Base-by-base conservation (phyloP, 2,113 vertebrate genomes). In the Archocentrus centrarchus region DNA sequence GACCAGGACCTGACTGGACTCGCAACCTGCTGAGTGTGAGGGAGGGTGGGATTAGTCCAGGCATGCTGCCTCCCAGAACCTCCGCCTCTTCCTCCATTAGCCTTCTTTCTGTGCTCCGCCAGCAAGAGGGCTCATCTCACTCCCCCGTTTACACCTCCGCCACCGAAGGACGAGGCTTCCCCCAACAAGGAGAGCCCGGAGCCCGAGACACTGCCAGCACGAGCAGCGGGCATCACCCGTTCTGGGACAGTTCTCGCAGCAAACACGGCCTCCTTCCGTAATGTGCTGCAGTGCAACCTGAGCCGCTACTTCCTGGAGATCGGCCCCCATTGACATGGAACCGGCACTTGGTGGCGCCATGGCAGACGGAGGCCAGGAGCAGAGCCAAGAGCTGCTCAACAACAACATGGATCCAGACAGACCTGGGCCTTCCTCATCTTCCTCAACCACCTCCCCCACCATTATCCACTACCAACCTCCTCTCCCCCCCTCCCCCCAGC, bases 301-400 rank as follows among this genome's bases (percentile, higher is more conserved):
- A 98, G 97, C 94, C 97, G 98, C 85, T 99, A 99, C 95, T 99
- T 99, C 95, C 95, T 99, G 95, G 98, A 99, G 94, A 98, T 98
- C 66, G 98, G 99, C 91, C 96, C 96, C 97, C 85, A 97, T 98
- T 92, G 97, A 99, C 90, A 95, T 98, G 87, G 98, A 99, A 94
- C 96, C 98, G 18, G 96, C 97, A 3, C 92, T 96, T 73, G 96
- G 94, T 77, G 96, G 94, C 76, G 11, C 44, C 55, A 53, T 92
- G 32, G 95, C 95, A 39, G 94, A 96, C 2, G 92, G 95, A 7
- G 88, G 95, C 84, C 94, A 95, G 13, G 97, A 97, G n/a, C 97
- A 96, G 82, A 95, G 95, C 92, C 97, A 98, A 83, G 98, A 99
- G 95, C 94, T 99, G 93, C 96, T 99, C 60, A 98, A 98, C 90